Percentiles rank a stretch among this genome's conserved stretches.
Conservation (phyloP, 2,888 invertebrate species). For the Margaritifera margaritifera region DNA sequence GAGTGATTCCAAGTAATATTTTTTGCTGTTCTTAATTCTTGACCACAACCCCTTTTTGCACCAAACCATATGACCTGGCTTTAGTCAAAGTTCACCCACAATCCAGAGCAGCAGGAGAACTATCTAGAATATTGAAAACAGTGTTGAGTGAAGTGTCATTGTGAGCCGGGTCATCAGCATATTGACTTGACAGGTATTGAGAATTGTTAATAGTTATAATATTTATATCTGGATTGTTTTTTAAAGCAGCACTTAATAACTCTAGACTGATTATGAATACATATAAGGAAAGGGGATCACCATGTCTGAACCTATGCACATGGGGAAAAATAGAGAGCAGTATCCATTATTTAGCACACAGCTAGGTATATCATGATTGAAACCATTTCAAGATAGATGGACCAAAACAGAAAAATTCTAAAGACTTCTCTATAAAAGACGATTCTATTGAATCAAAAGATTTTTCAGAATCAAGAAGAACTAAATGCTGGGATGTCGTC, state of each 20-base stretch:
- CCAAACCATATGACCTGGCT: neutral
- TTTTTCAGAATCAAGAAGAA: no score
- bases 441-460: no score
- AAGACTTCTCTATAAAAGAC: no score
- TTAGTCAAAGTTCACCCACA: neutral
- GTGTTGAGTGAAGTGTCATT: neutral
- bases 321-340: conserved; percentile 2
- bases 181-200: no score
- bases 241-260: neutral
- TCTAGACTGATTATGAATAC: conserved; percentile 11
- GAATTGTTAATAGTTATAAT: no score
- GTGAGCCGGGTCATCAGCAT: no score
- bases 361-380: no score
- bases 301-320: neutral
- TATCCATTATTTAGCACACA: conserved; percentile 9
- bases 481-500: no score
- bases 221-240: no score
- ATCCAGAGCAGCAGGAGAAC: neutral
- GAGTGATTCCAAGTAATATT: no score
- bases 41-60: no score
- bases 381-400: conserved; percentile 3
- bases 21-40: no score
- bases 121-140: neutral
- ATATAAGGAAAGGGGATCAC: conserved; percentile 13
- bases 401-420: neutral